Evolutionary conservation across 2,113 vertebrate genomes (phyloP).

Genomic region (Pluvianellus socialis): DNA sequence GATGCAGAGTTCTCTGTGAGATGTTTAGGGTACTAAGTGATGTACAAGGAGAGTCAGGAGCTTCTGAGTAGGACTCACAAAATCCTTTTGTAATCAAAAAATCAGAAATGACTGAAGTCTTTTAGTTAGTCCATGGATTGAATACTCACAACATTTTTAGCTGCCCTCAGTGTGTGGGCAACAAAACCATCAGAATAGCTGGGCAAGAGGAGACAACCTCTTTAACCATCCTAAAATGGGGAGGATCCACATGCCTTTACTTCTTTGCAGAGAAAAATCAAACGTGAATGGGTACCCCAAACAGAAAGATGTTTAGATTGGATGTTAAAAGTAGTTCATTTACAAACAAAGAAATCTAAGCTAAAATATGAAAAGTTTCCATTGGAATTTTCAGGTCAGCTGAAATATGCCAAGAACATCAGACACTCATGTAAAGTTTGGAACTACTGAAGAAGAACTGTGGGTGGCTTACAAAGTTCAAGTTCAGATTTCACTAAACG

Average conservation of each 20-base stretch:
- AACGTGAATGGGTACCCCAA: neutral
- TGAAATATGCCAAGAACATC: neutral
- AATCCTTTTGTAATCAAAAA: neutral
- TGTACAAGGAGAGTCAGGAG: accelerated
- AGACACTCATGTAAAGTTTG: neutral
- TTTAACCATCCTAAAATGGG: neutral
- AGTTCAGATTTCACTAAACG: neutral
- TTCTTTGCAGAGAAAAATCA: neutral
- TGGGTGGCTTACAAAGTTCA: neutral
- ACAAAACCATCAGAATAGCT: neutral
- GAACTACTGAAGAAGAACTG: neutral
- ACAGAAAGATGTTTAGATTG: accelerated
- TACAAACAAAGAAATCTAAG: neutral
- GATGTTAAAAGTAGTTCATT: neutral
- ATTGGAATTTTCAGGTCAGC: neutral
- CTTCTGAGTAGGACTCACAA: neutral
- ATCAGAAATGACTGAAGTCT: neutral
- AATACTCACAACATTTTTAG: neutral
- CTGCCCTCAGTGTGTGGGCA: neutral
- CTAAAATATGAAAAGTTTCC: neutral
- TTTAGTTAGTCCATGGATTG: neutral
- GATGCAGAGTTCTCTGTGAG: neutral
- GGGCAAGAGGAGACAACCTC: neutral
- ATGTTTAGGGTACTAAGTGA: neutral
- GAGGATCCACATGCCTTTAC: neutral